Percentiles rank a stretch among this genome's conserved stretches.
Conservation (phyloP, 2,888 invertebrate genomes). For the Drosophila engyochracea region DNA sequence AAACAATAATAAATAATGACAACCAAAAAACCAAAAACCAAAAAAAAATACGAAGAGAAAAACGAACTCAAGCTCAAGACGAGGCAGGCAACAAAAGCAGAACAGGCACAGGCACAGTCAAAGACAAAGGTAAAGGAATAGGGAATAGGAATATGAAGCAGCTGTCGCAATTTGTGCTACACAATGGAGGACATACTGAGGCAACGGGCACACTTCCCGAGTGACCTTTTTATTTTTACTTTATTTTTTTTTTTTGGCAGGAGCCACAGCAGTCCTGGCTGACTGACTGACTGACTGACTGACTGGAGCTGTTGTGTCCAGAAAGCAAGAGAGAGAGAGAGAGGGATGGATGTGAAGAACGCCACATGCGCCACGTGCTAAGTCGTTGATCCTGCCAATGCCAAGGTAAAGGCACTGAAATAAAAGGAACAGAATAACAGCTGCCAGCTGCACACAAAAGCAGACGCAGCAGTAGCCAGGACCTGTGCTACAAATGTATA, state of each 20-base stretch:
- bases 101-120: constrained; percentile 23
- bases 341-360: constrained; percentile 34
- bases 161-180: constrained; percentile 56
- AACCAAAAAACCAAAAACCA: constrained; percentile 34
- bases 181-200: constrained; percentile 49
- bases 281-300: not conserved
- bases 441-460: constrained; percentile 53
- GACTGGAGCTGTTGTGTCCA: constrained; percentile 33
- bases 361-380: constrained; percentile 79
- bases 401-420: constrained; percentile 30
- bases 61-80: constrained; percentile 42
- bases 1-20: constrained; percentile 78
- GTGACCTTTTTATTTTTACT: constrained; percentile 69
- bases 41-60: constrained; percentile 17
- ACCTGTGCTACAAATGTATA: constrained; percentile 22
- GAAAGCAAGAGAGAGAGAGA: not conserved
- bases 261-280: constrained; percentile 54
- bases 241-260: constrained; percentile 55
- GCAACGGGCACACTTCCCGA: constrained; percentile 72
- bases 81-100: constrained; percentile 39
- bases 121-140: constrained; percentile 16
- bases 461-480: constrained; percentile 34
- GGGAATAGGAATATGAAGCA: constrained; percentile 39
- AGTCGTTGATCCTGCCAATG: constrained; percentile 77
- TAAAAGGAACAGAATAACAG: constrained; percentile 35